Evolutionary conservation across 2,888 invertebrate genomes (phyloP).

Genomic region (Resseliella maxima): DNA sequence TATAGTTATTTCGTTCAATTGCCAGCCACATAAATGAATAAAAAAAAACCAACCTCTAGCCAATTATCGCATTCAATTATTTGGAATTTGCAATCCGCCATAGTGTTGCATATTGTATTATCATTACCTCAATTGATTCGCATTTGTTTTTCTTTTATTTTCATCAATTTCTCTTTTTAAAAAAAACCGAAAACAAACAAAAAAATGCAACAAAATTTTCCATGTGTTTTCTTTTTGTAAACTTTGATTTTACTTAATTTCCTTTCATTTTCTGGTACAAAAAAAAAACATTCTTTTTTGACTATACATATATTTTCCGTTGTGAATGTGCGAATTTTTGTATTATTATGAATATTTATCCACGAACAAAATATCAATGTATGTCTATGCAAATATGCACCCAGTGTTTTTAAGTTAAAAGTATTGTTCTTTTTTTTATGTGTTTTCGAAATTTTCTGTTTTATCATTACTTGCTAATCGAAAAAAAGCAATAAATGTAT

Average conservation of each 20-base stretch:
- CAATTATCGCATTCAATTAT: conserved; percentile 6
- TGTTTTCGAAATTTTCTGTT: not conserved
- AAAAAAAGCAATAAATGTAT: not conserved
- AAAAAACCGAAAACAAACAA: not conserved
- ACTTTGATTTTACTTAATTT: not conserved
- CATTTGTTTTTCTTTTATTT: not conserved
- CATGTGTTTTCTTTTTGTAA: not conserved
- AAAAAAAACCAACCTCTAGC: not conserved
- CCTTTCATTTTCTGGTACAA: not conserved
- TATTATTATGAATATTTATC: not conserved
- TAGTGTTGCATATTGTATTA: not conserved
- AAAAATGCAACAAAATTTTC: not conserved
- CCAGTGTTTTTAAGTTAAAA: not conserved
- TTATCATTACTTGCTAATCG: not conserved
- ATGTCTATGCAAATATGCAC: not conserved
- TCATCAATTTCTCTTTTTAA: not conserved
- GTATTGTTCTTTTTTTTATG: not conserved
- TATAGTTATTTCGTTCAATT: no score
- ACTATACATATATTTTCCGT: not conserved
- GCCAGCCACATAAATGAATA: no score
- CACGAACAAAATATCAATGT: not conserved
- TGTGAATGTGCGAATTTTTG: conserved; percentile 15
- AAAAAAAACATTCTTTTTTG: not conserved
- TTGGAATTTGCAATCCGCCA: not conserved
- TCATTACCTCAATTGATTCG: not conserved